Percentiles rank a stretch among this genome's conserved stretches.
Conservation (phyloP, 1,140 invertebrate genomes). For the Heliconius congener region DNA sequence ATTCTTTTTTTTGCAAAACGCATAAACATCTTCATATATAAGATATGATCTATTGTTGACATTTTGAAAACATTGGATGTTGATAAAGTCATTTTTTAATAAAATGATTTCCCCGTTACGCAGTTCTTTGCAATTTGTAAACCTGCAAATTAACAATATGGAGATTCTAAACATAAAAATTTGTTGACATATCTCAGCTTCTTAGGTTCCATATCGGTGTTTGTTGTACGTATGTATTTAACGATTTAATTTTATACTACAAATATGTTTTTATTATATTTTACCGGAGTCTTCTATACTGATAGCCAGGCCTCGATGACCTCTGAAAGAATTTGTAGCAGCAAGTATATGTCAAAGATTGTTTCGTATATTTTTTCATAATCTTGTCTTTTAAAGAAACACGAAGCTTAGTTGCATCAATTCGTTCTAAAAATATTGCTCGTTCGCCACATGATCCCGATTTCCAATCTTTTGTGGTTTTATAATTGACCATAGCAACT, state of each 20-base stretch:
- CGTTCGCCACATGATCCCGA: conserved; percentile 53
- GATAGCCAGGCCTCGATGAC: conserved; percentile 26
- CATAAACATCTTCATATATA: conserved; percentile 62
- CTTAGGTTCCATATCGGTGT: background rate
- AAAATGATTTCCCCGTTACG: conserved; percentile 54
- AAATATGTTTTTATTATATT: background rate
- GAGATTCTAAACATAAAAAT: background rate
- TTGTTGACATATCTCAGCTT: background rate
- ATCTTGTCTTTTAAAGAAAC: conserved; percentile 47
- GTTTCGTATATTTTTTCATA: conserved; percentile 50
- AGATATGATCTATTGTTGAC: conserved; percentile 49
- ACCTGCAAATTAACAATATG: conserved; percentile 41
- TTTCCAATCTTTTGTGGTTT: conserved; percentile 39
- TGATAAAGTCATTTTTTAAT: conserved; percentile 75
- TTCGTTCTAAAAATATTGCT: conserved; percentile 57
- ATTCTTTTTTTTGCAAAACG: conserved; percentile 57
- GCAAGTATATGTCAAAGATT: conserved; percentile 50
- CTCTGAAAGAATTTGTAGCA: conserved; percentile 59
- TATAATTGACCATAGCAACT: conserved; percentile 48
- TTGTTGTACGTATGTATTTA: background rate
- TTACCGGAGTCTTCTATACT: conserved; percentile 46
- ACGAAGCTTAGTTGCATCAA: conserved; percentile 42
- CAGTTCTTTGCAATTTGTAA: conserved; percentile 59
- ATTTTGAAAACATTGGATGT: conserved; percentile 75
- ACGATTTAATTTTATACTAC: background rate